Percentiles rank a stretch among this genome's conserved stretches.
Evolutionary conservation across 2,888 invertebrate genomes (phyloP).

Genomic region (Callinectes sapidus): DNA sequence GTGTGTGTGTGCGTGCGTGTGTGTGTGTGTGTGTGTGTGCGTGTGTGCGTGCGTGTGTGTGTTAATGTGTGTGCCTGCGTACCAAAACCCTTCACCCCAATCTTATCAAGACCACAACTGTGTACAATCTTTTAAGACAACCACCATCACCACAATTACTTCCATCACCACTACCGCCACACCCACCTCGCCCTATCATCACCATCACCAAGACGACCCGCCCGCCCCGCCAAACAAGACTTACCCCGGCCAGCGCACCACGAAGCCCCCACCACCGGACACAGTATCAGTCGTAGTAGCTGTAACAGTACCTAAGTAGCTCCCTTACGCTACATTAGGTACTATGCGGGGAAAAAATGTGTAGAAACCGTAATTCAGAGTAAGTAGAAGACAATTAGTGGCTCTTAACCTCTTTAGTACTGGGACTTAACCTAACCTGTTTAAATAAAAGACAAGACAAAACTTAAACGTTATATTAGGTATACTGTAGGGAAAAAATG

Average conservation of each 20-base stretch:
- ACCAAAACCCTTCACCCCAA: not conserved
- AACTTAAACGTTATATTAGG: too few relatives aligned
- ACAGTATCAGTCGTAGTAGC: not conserved
- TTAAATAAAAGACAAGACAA: too few relatives aligned
- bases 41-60: constrained; percentile 28
- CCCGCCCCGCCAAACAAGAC: not conserved
- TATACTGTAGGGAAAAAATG: too few relatives aligned
- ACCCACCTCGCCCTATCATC: not conserved
- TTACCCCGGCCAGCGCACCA: not conserved
- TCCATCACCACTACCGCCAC: not conserved
- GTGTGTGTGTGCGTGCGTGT: constrained; percentile 27
- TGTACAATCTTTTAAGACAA: not conserved
- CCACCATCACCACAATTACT: not conserved
- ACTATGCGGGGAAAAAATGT: too few relatives aligned
- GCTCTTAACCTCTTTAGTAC: too few relatives aligned
- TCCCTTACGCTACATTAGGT: too few relatives aligned
- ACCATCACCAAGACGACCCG: not conserved
- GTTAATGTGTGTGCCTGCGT: constrained; percentile 1
- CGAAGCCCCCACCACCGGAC: not conserved
- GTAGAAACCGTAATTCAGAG: too few relatives aligned
- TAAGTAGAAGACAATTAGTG: too few relatives aligned
- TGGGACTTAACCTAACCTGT: too few relatives aligned
- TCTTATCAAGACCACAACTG: not conserved
- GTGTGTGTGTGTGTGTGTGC: constrained; percentile 14
- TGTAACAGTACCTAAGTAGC: not conserved